These are phyloP conservation scores for Sorex araneus DNA, from an alignment of 2,113 vertebrate species.

Conservation along the genomic window DNA sequence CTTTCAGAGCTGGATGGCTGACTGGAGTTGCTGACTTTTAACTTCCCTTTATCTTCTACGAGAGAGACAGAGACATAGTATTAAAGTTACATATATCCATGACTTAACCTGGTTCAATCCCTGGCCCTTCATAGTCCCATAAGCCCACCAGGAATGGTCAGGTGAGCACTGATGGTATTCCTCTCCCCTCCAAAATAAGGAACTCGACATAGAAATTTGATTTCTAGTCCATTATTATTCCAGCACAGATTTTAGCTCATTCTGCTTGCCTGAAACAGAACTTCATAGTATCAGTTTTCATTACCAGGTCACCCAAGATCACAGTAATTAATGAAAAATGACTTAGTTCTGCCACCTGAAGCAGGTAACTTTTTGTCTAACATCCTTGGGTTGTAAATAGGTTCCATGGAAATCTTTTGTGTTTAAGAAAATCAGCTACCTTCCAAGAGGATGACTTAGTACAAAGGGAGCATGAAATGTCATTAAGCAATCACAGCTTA, in stretches of 20 bases:
- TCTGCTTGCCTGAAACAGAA: constrained; percentile 32
- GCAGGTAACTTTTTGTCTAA: constrained; percentile 45
- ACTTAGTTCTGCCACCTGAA: constrained; percentile 21
- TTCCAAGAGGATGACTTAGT: background rate
- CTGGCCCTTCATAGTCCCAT: too few relatives aligned
- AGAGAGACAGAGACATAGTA: constrained; percentile 51
- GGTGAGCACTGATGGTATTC: too few relatives aligned
- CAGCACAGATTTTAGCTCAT: constrained; percentile 28
- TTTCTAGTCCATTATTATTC: constrained; percentile 5
- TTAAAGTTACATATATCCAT: background rate
- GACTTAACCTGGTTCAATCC: background rate
- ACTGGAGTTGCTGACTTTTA: constrained; percentile 80
- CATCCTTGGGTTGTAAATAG: background rate
- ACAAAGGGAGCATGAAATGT: constrained; percentile 4
- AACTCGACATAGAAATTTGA: constrained; percentile 47
- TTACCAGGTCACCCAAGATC: background rate
- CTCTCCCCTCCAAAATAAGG: background rate
- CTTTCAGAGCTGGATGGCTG: constrained; percentile 84
- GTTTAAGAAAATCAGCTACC: background rate
- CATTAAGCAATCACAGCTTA: background rate
- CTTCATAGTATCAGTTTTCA: background rate
- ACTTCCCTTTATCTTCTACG: constrained; percentile 89
- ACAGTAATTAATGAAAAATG: constrained; percentile 31
- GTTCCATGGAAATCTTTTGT: constrained; percentile 8
- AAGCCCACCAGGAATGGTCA: too few relatives aligned